Base-by-base conservation (phyloP, 2,797 vertebrate genomes). In the Silurus aristotelis region DNA sequence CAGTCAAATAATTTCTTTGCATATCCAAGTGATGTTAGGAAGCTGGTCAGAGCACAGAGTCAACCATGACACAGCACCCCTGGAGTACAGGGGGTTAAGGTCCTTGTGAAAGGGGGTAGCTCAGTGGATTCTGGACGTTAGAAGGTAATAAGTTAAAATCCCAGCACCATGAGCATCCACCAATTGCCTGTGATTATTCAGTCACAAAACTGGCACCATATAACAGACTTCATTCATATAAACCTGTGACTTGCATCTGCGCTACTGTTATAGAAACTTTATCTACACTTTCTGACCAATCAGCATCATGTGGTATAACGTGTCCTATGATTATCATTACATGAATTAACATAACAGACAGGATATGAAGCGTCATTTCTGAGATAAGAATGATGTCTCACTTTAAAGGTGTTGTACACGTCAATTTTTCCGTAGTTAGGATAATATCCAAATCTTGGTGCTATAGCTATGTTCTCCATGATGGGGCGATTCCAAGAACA, bases 351-450 rank as follows among this genome's bases (percentile, higher is more conserved):
- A 63, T 19, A 43, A 43, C n/a, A 58, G 6, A 61, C n/a, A n/a
- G n/a, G 4, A 72, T 43, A 72, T 67, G 15, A 31, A 67, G 25
- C 19, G 31, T 15, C 46, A 48, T 10, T 43, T 46, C 3, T 9
- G 20, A 46, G 31, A 46, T 17, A 17, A 1, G 70, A 14, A 52
- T 2, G 4, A 19, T 76, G 7, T 60, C 89, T 82, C 91, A 95
- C 95, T 90, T 92, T 91, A 82, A 95, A 95, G 48, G 93, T 70
- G 84, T 78, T 89, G 91, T 92, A 94, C 52, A 94, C 93, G 0
- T 95, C 93, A 10, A 86, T 72, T 83, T 88, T 92, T 68, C 80
- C 52, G 0, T 66, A 52, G n/a, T 3, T 6, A 7, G 61, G 61
- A 27, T 66, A 52, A 66, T 19, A 72, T 6, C 8, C 0, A 4